phyloP scores from a whole-genome alignment of 2,888 invertebrate genomes.

The Torymus texanus region DNA sequence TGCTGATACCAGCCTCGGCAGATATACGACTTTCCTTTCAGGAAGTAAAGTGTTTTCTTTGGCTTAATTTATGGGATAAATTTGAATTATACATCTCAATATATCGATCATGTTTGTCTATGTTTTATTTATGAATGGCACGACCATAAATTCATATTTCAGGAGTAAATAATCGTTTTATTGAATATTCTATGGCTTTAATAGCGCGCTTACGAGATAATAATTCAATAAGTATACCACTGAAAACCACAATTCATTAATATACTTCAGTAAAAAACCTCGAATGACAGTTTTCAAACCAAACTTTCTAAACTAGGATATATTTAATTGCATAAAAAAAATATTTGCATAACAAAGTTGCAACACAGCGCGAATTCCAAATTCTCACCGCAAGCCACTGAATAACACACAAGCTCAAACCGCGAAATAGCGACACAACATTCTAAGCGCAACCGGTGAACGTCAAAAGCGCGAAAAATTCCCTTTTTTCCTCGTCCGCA shows the following conservation, averaged over 20 bases:
- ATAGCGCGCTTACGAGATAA: too few relatives aligned
- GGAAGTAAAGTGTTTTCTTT: conserved; percentile 1
- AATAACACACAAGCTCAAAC: background rate
- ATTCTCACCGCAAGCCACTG: background rate
- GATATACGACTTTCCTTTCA: background rate
- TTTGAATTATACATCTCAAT: too few relatives aligned
- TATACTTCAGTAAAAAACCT: too few relatives aligned
- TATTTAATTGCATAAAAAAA: too few relatives aligned
- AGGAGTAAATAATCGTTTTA: conserved; percentile 17
- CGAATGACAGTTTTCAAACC: too few relatives aligned
- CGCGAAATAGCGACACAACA: background rate
- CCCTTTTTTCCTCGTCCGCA: background rate
- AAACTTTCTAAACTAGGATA: too few relatives aligned
- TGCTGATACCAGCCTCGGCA: background rate
- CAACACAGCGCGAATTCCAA: too few relatives aligned
- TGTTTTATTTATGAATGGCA: background rate
- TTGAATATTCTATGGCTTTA: background rate
- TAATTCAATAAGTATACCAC: too few relatives aligned
- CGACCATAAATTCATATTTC: background rate
- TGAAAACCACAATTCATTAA: too few relatives aligned
- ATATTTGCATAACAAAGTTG: too few relatives aligned
- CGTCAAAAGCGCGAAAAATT: conserved; percentile 1
- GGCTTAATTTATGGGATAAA: background rate
- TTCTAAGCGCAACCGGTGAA: background rate
- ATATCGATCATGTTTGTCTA: too few relatives aligned